Evolutionary conservation across 2,888 invertebrate genomes (phyloP).

Genomic region (Neoitamus cyanurus): DNA sequence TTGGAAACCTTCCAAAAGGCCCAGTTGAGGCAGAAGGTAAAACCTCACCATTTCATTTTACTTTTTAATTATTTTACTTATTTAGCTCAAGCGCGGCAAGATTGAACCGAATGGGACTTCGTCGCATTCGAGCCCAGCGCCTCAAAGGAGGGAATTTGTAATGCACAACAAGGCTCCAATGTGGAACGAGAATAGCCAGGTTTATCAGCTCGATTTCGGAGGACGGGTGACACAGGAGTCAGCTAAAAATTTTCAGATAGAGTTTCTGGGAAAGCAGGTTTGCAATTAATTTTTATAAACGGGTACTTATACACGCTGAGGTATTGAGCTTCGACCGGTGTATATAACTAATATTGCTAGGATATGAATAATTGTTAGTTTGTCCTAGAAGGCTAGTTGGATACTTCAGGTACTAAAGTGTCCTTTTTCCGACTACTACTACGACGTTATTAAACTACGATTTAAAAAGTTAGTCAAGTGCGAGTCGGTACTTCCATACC

Average conservation of each 20-base stretch:
- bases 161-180: conserved; percentile 98
- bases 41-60: no score
- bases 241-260: conserved; percentile 99
- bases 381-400: no score
- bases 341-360: no score
- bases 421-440: no score
- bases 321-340: no score
- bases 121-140: conserved; percentile 63
- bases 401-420: no score
- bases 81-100: conserved; percentile 79
- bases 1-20: conserved; percentile 93
- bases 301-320: no score
- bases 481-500: no score
- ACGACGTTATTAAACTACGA: no score
- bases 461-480: no score
- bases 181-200: conserved; percentile 99
- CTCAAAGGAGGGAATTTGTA: conserved; percentile 81
- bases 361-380: no score
- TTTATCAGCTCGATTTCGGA: conserved; percentile 98
- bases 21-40: conserved; percentile 91
- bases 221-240: conserved; percentile 99
- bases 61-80: not conserved
- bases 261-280: conserved; percentile 95
- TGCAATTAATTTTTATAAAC: conserved; percentile 51
- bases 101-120: conserved; percentile 69